Conservation (phyloP, 2,113 vertebrate species). For the Nicator chloris region DNA sequence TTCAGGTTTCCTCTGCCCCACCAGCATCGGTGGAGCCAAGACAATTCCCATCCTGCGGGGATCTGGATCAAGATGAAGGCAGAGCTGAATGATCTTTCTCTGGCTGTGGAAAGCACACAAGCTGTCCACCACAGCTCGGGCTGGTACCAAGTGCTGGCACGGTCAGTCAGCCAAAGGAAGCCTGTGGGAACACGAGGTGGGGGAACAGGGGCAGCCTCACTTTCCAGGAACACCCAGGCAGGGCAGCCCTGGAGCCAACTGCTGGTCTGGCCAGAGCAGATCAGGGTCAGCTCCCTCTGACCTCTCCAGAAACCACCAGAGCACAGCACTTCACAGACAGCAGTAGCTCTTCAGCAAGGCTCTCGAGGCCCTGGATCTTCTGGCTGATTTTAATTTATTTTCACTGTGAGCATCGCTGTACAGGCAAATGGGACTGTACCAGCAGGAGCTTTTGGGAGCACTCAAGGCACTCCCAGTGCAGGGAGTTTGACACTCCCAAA, state of each 20-base stretch:
- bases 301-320: background rate
- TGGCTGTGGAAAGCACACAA: background rate
- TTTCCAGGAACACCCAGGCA: background rate
- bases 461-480: background rate
- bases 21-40: rapidly evolving
- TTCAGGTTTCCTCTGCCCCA: background rate
- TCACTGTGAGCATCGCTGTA: background rate
- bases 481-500: background rate
- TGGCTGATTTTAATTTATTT: background rate
- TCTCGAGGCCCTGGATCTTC: background rate
- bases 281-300: background rate
- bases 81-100: background rate
- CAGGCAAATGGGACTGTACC: background rate
- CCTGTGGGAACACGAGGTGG: rapidly evolving
- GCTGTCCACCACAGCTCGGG: background rate
- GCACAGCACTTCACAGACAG: background rate
- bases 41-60: background rate
- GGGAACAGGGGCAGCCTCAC: background rate
- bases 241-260: background rate
- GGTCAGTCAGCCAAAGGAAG: background rate
- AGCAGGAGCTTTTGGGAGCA: background rate
- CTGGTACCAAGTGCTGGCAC: background rate
- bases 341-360: background rate
- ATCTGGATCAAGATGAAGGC: background rate
- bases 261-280: background rate